Conservation (phyloP, 2,888 invertebrate genomes). For the Yponomeuta cagnagella region DNA sequence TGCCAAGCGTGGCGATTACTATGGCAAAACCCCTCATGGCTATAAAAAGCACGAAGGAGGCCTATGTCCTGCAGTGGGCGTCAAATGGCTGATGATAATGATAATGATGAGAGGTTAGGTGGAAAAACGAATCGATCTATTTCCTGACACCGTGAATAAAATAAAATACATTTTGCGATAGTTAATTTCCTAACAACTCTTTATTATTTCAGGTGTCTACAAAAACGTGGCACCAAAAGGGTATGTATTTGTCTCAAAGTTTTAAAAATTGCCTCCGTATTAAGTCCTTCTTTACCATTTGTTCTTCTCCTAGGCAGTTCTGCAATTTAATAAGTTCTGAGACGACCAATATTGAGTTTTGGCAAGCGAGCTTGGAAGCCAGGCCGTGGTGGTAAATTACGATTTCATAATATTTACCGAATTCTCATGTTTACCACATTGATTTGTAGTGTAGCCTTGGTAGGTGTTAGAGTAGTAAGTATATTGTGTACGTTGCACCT, state of each 20-base stretch:
- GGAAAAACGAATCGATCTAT: too few relatives aligned
- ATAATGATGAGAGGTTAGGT: too few relatives aligned
- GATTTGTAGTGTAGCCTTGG: not conserved
- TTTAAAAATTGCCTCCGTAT: not conserved
- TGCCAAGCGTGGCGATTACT: too few relatives aligned
- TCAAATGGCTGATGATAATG: too few relatives aligned
- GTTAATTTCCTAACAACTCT: too few relatives aligned
- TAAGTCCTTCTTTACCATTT: conserved; percentile 2
- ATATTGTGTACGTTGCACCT: not conserved
- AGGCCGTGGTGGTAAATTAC: conserved; percentile 57
- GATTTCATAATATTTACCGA: not conserved
- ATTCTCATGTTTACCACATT: too few relatives aligned
- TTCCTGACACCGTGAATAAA: too few relatives aligned
- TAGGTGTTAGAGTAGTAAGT: not conserved
- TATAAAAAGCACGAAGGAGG: too few relatives aligned
- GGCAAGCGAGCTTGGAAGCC: conserved; percentile 39
- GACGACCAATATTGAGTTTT: conserved; percentile 52
- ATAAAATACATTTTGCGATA: too few relatives aligned
- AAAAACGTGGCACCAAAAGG: conserved; percentile 46
- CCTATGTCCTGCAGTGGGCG: too few relatives aligned
- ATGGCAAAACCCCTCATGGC: too few relatives aligned
- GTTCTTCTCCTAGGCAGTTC: conserved; percentile 37
- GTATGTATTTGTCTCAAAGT: conserved; percentile 36
- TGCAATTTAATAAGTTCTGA: conserved; percentile 55
- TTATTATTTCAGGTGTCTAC: conserved; percentile 48